Conservation (phyloP, 2,113 vertebrate genomes). For the Actenoides hombroni region DNA sequence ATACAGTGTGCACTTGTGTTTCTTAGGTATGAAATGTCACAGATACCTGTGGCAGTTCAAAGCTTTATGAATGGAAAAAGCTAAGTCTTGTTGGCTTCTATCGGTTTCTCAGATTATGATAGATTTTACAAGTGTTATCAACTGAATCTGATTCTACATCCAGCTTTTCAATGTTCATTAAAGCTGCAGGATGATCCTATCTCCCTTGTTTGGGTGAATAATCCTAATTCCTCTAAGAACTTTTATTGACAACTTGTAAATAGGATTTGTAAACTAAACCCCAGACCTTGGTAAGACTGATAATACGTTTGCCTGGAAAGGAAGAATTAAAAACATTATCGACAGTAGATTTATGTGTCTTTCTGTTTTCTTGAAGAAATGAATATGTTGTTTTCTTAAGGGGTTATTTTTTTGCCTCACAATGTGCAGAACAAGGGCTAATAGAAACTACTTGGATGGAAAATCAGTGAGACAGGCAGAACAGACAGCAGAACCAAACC, state of each 20-base stretch:
- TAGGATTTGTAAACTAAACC: neutral
- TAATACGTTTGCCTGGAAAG: neutral
- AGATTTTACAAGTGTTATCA: neutral
- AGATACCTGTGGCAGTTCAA: neutral
- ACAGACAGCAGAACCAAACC: neutral
- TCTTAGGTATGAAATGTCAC: neutral
- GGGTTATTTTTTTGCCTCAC: neutral
- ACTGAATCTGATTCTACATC: neutral
- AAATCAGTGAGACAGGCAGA: neutral
- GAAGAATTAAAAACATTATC: neutral
- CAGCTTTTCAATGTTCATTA: neutral
- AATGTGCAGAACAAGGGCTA: neutral
- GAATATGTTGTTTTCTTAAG: neutral
- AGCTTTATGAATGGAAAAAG: neutral
- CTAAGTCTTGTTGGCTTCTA: neutral
- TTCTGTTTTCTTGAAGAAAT: neutral
- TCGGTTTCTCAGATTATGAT: neutral
- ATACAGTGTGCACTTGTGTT: neutral
- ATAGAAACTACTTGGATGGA: neutral
- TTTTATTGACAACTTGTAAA: neutral
- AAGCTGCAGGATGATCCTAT: neutral
- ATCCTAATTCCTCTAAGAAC: conserved; percentile 12
- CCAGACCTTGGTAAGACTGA: neutral
- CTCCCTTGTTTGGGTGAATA: neutral
- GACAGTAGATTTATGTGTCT: neutral